Conservation (phyloP, 1,140 invertebrate genomes). For the Procambarus clarkii region DNA sequence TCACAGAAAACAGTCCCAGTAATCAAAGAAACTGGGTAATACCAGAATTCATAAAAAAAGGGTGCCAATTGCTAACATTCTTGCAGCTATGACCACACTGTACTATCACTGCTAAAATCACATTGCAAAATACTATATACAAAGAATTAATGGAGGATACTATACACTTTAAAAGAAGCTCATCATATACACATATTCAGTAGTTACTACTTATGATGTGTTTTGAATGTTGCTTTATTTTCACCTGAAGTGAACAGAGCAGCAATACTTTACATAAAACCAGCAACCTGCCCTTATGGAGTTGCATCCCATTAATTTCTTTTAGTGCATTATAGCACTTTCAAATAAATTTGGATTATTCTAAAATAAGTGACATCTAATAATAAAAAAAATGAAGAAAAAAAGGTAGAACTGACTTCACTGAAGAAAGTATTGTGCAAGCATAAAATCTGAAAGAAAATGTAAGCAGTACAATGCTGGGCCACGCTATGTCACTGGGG, state of each 20-base stretch:
- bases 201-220: slow-evolving; percentile 33
- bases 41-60: slow-evolving; percentile 42
- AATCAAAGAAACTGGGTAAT: slow-evolving; percentile 52
- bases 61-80: slow-evolving; percentile 59
- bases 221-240: slow-evolving; percentile 8
- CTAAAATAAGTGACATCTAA: slow-evolving; percentile 59
- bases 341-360: slow-evolving; percentile 61
- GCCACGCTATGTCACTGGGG: slow-evolving; percentile 47
- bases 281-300: slow-evolving; percentile 68
- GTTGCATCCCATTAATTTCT: slow-evolving; percentile 61
- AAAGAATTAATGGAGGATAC: slow-evolving; percentile 61
- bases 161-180: slow-evolving; percentile 65
- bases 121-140: slow-evolving; percentile 62
- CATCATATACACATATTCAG: slow-evolving; percentile 59
- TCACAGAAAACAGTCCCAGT: slow-evolving; percentile 62
- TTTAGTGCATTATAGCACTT: slow-evolving; percentile 41
- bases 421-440: slow-evolving; percentile 65
- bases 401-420: slow-evolving; percentile 49
- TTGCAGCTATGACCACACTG: slow-evolving; percentile 66
- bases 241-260: slow-evolving; percentile 63
- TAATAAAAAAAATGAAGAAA: not conserved
- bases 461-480: slow-evolving; percentile 51
- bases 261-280: slow-evolving; percentile 64
- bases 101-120: slow-evolving; percentile 57
- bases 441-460: slow-evolving; percentile 56